Evolutionary conservation across 2,888 invertebrate species (phyloP).

Genomic region (Diarsia dahlii): DNA sequence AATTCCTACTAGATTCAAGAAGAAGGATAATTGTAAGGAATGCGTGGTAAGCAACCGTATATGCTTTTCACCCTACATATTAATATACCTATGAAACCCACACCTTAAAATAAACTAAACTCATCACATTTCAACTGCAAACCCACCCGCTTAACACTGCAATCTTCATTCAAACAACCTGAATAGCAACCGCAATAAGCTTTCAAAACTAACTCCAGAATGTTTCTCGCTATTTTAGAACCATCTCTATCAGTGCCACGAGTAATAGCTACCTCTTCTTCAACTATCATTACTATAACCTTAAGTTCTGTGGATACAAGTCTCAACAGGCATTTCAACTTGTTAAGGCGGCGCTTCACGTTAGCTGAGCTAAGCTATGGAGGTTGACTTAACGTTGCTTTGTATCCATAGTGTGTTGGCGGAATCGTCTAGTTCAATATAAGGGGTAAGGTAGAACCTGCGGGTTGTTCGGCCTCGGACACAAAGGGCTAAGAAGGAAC

Average conservation of each 20-base stretch:
- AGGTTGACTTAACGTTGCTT: neutral
- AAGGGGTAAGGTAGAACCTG: too few relatives aligned
- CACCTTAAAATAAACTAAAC: neutral
- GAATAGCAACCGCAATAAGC: slow-evolving; percentile 17
- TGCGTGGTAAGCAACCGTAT: too few relatives aligned
- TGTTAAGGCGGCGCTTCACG: slow-evolving; percentile 57
- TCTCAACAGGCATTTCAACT: slow-evolving; percentile 70
- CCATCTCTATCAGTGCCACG: slow-evolving; percentile 31
- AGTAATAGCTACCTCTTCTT: slow-evolving; percentile 25
- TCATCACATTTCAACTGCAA: neutral
- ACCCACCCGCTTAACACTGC: neutral
- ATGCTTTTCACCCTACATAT: too few relatives aligned
- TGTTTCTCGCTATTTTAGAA: slow-evolving; percentile 21
- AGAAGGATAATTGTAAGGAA: too few relatives aligned
- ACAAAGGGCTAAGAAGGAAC: too few relatives aligned
- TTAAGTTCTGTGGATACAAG: slow-evolving; percentile 60
- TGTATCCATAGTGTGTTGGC: too few relatives aligned
- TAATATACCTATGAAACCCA: too few relatives aligned
- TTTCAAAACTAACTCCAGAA: slow-evolving; percentile 21
- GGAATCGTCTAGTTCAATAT: too few relatives aligned
- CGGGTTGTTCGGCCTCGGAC: too few relatives aligned
- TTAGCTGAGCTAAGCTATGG: neutral
- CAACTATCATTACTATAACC: slow-evolving; percentile 67
- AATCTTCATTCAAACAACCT: slow-evolving; percentile 10
- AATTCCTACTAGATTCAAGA: too few relatives aligned